Conservation (phyloP, 2,113 vertebrate species). For the Acinonyx jubatus region DNA sequence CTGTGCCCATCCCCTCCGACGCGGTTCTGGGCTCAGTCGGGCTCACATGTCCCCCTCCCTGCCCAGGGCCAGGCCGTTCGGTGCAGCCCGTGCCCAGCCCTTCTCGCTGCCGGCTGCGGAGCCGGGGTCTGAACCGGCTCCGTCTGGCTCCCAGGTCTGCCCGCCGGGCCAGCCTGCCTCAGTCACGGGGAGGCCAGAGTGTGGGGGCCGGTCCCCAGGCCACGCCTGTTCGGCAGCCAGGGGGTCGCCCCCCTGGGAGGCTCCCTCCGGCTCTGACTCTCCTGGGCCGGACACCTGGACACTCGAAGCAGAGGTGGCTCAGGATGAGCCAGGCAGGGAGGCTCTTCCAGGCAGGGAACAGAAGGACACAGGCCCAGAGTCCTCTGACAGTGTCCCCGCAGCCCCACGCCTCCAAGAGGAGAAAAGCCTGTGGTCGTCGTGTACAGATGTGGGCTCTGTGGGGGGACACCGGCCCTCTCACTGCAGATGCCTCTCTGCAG, state of each 20-base stretch:
- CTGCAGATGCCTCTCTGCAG: neutral
- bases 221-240: neutral
- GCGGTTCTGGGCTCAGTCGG: neutral
- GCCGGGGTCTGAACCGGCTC: neutral
- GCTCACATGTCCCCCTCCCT: accelerated
- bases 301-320: neutral
- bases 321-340: neutral
- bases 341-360: neutral
- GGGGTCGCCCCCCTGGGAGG: accelerated
- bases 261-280: neutral
- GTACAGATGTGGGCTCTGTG: accelerated
- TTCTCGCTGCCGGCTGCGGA: accelerated
- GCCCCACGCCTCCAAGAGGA: neutral
- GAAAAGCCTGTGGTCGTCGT: accelerated
- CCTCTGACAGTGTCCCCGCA: neutral
- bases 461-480: accelerated
- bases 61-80: accelerated
- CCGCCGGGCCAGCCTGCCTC: neutral
- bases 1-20: neutral
- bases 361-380: neutral
- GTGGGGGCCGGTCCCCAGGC: neutral
- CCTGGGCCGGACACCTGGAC: neutral
- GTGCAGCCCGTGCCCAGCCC: accelerated
- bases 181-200: accelerated
- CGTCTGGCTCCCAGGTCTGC: neutral